Conservation (phyloP, 2,888 invertebrate species). For the Eurytoma adleriae region DNA sequence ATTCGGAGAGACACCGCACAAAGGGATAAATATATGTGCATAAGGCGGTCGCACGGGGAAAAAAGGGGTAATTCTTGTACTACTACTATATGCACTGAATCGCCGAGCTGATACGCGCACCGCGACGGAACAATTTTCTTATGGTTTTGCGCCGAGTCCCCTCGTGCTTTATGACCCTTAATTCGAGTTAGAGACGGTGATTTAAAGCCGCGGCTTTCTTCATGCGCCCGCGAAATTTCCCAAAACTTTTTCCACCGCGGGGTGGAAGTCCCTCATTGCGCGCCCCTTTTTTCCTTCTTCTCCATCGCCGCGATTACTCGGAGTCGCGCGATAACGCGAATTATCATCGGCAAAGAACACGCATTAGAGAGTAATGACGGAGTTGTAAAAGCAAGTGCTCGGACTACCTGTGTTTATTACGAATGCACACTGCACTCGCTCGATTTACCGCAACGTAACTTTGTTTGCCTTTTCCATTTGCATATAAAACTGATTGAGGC, state of each 20-base stretch:
- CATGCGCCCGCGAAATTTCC: conserved; percentile 1
- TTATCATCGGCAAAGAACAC: conserved; percentile 21
- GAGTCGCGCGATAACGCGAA: conserved; percentile 14
- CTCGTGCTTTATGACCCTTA: conserved; percentile 41
- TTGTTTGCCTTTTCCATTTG: conserved; percentile 19
- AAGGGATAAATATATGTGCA: conserved; percentile 39
- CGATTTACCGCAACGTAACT: conserved; percentile 9
- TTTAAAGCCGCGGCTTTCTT: conserved; percentile 18
- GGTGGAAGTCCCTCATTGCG: not conserved
- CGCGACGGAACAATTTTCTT: conserved; percentile 48
- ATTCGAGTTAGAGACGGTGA: conserved; percentile 43
- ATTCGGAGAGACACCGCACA: conserved; percentile 9
- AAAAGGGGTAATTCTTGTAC: conserved; percentile 17
- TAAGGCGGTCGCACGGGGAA: not conserved
- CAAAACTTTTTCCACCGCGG: conserved; percentile 21
- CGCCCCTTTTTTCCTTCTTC: not conserved
- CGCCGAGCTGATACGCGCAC: not conserved
- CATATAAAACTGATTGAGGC: not conserved
- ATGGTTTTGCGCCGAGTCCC: not conserved
- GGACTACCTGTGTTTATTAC: not conserved
- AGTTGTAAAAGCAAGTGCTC: conserved; percentile 16
- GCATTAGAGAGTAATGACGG: conserved; percentile 39
- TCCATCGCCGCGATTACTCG: conserved; percentile 11
- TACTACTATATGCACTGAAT: not conserved
- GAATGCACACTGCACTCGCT: conserved; percentile 4